Conservation (phyloP, 2,797 vertebrate genomes). For the Lithobates sylvaticus region DNA sequence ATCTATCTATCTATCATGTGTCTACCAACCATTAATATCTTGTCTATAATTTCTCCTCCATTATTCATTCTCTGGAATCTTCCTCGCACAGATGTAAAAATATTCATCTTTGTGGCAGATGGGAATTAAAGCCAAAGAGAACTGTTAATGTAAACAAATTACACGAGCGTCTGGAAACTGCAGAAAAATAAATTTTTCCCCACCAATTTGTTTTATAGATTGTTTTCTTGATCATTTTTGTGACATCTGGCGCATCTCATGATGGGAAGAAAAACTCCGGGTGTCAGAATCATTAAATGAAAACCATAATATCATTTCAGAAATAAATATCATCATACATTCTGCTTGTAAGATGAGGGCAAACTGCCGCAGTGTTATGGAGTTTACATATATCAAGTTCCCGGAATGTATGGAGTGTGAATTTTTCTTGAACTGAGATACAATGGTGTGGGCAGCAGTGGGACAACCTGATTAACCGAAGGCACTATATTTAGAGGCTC, state of each 20-base stretch:
- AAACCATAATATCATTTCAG: background rate
- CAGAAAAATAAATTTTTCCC: constrained; percentile 19
- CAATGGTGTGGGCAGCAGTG: too few species aligned
- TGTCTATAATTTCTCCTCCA: background rate
- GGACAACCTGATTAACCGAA: too few species aligned
- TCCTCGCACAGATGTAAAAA: constrained; percentile 24
- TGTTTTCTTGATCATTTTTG: constrained; percentile 20
- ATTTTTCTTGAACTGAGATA: too few species aligned
- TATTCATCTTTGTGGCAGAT: constrained; percentile 40
- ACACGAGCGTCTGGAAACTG: background rate
- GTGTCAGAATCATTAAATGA: constrained; percentile 9
- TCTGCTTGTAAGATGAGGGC: too few species aligned
- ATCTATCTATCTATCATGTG: background rate
- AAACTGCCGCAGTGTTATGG: too few species aligned
- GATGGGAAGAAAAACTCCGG: constrained; percentile 1
- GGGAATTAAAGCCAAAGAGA: constrained; percentile 41
- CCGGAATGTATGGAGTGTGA: too few species aligned
- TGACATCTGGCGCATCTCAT: constrained; percentile 35
- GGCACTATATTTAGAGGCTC: too few species aligned
- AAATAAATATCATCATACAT: background rate
- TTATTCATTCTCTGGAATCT: background rate
- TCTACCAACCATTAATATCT: background rate
- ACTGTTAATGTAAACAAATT: constrained; percentile 45
- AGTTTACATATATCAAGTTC: too few species aligned
- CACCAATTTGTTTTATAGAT: constrained; percentile 27